phyloP scores from a whole-genome alignment of 2,113 vertebrate genomes.

The Thamnaconus septentrionalis region DNA sequence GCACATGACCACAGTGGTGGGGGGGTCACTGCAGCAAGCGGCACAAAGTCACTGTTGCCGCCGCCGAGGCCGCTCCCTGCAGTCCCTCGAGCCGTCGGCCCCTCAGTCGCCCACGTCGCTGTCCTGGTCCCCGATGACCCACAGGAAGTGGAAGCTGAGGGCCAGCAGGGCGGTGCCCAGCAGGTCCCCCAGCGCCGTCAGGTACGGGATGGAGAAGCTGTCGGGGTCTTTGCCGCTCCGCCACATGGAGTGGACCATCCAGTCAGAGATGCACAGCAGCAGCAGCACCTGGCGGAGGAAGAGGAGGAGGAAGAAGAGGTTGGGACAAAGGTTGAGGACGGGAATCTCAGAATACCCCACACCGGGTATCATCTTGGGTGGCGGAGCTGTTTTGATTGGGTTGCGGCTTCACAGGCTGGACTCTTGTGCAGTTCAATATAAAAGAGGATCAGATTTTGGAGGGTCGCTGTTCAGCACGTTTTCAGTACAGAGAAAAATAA shows the following conservation, averaged over 20 bases:
- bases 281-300: constrained; percentile 82
- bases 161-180: constrained; percentile 93
- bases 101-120: constrained; percentile 92
- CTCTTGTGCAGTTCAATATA: no score
- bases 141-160: constrained; percentile 93
- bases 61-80: no score
- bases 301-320: not conserved
- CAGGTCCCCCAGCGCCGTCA: constrained; percentile 92
- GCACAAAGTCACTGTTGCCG: no score
- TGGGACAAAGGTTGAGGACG: not conserved
- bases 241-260: constrained; percentile 98
- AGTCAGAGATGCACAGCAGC: constrained; percentile 90
- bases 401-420: no score
- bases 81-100: no score
- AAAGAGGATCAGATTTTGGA: no score
- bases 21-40: not conserved
- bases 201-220: constrained; percentile 96
- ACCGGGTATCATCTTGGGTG: no score
- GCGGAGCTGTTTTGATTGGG: no score
- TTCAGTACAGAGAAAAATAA: no score
- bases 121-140: constrained; percentile 93
- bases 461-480: no score
- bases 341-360: no score
- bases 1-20: no score
- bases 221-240: constrained; percentile 94